Conservation (phyloP, 1,140 invertebrate genomes). For the Papilio dardanus region DNA sequence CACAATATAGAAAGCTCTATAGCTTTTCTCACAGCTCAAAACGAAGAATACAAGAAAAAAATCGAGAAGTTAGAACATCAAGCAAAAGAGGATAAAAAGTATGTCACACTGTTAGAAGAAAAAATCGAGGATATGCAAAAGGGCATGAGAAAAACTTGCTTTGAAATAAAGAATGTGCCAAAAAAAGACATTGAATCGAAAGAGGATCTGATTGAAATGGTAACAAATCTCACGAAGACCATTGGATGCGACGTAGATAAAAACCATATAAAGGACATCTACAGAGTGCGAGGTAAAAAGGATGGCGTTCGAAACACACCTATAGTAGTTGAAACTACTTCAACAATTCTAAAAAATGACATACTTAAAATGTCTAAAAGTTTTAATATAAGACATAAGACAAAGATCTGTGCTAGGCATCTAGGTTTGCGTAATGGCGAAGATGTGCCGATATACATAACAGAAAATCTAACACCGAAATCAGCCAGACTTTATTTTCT, state of each 20-base stretch:
- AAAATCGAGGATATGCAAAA: constrained; percentile 28
- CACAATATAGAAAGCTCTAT: constrained; percentile 27
- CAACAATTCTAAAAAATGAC: neutral
- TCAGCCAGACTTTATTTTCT: neutral
- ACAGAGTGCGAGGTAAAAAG: neutral
- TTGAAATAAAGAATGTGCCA: constrained; percentile 39
- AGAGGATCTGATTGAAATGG: constrained; percentile 33
- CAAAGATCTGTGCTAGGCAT: neutral
- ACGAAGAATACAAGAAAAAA: constrained; percentile 32
- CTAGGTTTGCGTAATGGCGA: neutral
- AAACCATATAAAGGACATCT: neutral
- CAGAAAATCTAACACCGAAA: neutral
- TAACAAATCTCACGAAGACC: neutral
- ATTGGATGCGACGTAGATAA: constrained; percentile 12
- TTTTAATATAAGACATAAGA: constrained; percentile 1
- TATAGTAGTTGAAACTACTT: neutral
- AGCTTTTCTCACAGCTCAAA: constrained; percentile 22
- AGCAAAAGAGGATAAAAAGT: constrained; percentile 4
- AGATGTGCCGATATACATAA: neutral
- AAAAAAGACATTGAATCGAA: constrained; percentile 33
- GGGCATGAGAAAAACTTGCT: neutral
- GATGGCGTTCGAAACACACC: neutral
- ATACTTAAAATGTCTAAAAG: neutral
- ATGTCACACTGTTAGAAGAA: constrained; percentile 24
- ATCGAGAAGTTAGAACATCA: constrained; percentile 25